Evolutionary conservation across 2,113 vertebrate genomes (phyloP).

Genomic region (Zosterops hypoxanthus): DNA sequence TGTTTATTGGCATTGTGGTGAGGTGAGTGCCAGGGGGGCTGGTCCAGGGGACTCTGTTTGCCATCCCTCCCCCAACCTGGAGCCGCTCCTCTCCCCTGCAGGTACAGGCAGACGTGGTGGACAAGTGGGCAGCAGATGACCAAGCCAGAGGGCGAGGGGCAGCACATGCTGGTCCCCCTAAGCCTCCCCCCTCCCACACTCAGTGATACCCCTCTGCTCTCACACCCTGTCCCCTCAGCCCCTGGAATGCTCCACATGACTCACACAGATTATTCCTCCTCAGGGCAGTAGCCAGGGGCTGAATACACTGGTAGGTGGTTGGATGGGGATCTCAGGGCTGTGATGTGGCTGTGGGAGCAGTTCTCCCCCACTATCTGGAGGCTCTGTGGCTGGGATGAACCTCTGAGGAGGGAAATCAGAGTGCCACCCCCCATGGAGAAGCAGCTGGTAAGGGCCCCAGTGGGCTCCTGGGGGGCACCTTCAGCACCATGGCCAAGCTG

Average conservation of each 20-base stretch:
- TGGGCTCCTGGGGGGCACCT: neutral
- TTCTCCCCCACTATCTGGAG: accelerated
- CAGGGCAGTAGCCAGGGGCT: neutral
- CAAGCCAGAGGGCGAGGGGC: neutral
- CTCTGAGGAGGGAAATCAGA: neutral
- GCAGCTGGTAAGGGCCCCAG: neutral
- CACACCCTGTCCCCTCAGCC: neutral
- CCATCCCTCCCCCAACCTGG: accelerated
- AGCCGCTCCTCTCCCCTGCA: neutral
- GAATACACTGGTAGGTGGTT: neutral
- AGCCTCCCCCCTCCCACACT: neutral
- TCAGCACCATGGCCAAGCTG: neutral
- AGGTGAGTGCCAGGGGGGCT: conserved; percentile 39
- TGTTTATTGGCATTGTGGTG: conserved; percentile 33
- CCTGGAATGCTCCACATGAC: neutral
- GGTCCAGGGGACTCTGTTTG: neutral
- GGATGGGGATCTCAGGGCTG: neutral
- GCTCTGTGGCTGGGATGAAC: neutral
- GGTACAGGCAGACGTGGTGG: neutral
- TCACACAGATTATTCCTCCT: conserved; percentile 18
- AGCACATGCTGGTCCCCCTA: neutral
- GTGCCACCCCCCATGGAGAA: neutral
- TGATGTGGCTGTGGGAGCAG: neutral
- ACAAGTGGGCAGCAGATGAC: accelerated
- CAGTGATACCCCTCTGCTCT: neutral